Evolutionary conservation across 2,888 invertebrate genomes (phyloP), one percentile per base, ranked within the genome.

Genomic region (Lasioglossum villosulum): DNA sequence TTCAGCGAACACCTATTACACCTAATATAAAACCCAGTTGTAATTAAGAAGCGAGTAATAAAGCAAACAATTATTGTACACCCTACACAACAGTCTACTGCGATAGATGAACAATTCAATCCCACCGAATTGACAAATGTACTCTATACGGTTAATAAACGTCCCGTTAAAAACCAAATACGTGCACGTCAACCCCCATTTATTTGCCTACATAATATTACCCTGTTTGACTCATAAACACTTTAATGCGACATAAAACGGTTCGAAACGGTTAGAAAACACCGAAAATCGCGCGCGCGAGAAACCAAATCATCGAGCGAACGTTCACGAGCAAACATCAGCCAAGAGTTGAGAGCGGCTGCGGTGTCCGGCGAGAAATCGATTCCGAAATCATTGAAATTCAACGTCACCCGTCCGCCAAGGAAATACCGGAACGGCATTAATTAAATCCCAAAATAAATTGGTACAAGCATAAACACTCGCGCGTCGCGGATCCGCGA

Each of bases 371-470:
- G 56, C 63, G 63, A 63, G 63, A 63, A 63, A 63, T 74, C 73
- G 76, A 83, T 77, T 70, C 27, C 48, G 4, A 75, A 48, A 34
- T 70, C 48, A 81, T 82, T 75, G 72, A 82, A 82, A 78, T 72
- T 71, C 75, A 78, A 78, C 68, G 75, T n/a, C 71, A 52, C n/a
- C 39, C 37, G 23, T 27, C 66, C 82, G 39, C 82, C 71, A 82
- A 84, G 71, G 71, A 84, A 82, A 82, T 78, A 78, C 63, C 52
- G 63, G 30, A 56, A 82, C 63, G 75, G 63, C 78, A 83, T 84
- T 83, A 84, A 84, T 86, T 78, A 84, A 86, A 80, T 84, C 78
- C 72, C 72, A 84, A 80, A 84, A 80, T 83, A 81, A 84, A 86
- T 84, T 78, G 80, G 68, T 73, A 71, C 86, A 81, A 78, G 80